These are phyloP conservation scores for Brachionus calyciflorus DNA, from an alignment of 1,140 invertebrate species.

Conservation along the genomic window DNA sequence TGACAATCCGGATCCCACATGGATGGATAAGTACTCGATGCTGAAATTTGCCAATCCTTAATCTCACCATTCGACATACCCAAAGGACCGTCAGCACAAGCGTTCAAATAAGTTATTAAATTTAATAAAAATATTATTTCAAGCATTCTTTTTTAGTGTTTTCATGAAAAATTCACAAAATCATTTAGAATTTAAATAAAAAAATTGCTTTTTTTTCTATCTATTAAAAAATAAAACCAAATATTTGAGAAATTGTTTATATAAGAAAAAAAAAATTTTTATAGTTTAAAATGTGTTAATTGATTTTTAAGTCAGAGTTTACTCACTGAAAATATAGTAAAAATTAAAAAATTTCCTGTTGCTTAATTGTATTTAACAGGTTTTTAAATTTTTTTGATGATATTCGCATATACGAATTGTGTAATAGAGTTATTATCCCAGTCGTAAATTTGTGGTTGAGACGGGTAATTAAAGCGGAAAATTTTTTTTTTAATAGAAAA, in stretches of 20 bases:
- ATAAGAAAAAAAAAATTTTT: constrained; percentile 22
- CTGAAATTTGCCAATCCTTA: constrained; percentile 66
- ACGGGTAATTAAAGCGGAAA: constrained; percentile 1
- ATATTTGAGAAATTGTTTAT: constrained; percentile 39
- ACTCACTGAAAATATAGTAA: too few species aligned
- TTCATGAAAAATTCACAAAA: too few species aligned
- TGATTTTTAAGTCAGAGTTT: neutral
- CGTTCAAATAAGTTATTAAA: neutral
- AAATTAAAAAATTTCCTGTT: constrained; percentile 30
- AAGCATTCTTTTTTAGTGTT: neutral
- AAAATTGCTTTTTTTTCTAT: too few species aligned
- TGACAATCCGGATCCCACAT: constrained; percentile 63
- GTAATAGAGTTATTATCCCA: constrained; percentile 12
- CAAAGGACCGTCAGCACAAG: constrained; percentile 14
- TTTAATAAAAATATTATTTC: neutral
- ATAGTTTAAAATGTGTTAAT: too few species aligned
- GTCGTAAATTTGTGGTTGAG: neutral
- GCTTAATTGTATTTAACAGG: constrained; percentile 41
- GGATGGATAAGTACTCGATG: constrained; percentile 62
- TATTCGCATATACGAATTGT: too few species aligned
- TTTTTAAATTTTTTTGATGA: constrained; percentile 19
- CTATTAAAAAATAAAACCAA: too few species aligned
- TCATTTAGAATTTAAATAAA: too few species aligned
- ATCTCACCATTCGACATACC: constrained; percentile 52
- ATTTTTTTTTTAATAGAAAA: neutral